Evolutionary conservation across 1,140 invertebrate species (phyloP).

Genomic region (Plodia interpunctella): DNA sequence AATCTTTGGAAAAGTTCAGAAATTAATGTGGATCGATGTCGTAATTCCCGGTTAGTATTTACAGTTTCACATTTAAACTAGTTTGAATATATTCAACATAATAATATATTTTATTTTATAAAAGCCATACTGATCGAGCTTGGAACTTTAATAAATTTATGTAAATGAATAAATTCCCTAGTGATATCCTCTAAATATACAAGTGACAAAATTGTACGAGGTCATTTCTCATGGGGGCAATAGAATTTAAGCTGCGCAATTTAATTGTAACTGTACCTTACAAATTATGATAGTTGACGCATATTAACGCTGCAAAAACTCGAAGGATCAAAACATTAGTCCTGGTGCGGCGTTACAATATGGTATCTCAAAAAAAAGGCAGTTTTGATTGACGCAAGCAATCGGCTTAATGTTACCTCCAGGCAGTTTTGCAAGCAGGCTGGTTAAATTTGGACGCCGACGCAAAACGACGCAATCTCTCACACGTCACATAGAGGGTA

Average conservation of each 20-base stretch:
- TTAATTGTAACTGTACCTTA: conserved; percentile 1
- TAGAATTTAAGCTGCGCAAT: conserved; percentile 1
- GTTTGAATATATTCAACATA: too few species aligned
- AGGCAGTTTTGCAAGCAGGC: conserved; percentile 63
- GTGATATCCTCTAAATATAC: too few species aligned
- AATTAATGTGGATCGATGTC: too few species aligned
- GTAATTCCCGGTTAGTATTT: too few species aligned
- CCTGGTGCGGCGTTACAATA: conserved; percentile 26
- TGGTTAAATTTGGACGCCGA: conserved; percentile 73
- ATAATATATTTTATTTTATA: too few species aligned
- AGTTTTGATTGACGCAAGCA: conserved; percentile 71
- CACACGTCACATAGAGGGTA: conserved; percentile 68
- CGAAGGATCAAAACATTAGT: conserved; percentile 44
- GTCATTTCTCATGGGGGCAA: neutral
- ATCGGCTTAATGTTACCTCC: conserved; percentile 74
- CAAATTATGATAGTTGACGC: conserved; percentile 7
- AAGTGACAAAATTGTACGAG: neutral
- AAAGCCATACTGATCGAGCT: too few species aligned
- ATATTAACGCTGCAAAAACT: conserved; percentile 22
- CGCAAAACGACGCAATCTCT: conserved; percentile 71
- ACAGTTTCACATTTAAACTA: too few species aligned
- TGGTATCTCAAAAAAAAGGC: conserved; percentile 58
- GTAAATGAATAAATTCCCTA: too few species aligned
- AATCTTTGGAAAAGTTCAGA: too few species aligned
- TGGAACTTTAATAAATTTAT: too few species aligned